Base-by-base conservation (phyloP, 2,888 invertebrate genomes). In the Philonicus albiceps region DNA sequence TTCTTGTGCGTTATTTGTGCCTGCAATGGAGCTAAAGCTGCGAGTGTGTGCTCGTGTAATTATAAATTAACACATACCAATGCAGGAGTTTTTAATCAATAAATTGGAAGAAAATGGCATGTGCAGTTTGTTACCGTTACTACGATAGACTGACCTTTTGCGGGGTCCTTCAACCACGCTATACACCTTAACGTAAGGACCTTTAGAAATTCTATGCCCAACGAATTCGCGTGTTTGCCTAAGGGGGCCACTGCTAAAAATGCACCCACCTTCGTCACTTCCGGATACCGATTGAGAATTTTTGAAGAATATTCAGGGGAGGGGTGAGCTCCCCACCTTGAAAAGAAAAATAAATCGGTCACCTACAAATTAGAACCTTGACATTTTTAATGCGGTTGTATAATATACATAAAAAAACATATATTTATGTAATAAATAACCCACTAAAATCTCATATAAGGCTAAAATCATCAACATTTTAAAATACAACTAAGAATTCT, bases 91-190 rank as follows among this genome's bases (percentile, higher is more conserved):
- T 85, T 85, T 85, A 85, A 85, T 85, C 85, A 85, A 85, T 85
- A 85, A 49, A 85, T 85, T 85, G 85, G 75, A 75, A 85, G 85
- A 85, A 85, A 85, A 85, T 85, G 85, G 74, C 74, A 85, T 84
- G 84, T 84, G 84, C 84, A 84, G 84, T 73, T 73, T 43, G 84
- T 40, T 81, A 81, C 81, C 81, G n/a, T 64, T 55, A 13, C 55
- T 74, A 16, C 19, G 55, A 81, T 64, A 34, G 31, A 30, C 55
- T 81, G 53, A 49, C 55, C 55, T 55, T 64, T 55, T 16, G 34
- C 40, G n/a, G 27, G 81, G 64, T 81, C 81, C 31, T 81, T 81
- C 81, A 64, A 81, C 81, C 19, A 34, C 49, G 64, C 3, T 49
- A 27, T 53, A 30, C 2, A 30, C 2, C 13, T 6, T 22, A 55